Evolutionary conservation across 2,113 vertebrate species (phyloP), one percentile per base, ranked within the genome.

Genomic region (Brachyhypopomus gauderio): DNA sequence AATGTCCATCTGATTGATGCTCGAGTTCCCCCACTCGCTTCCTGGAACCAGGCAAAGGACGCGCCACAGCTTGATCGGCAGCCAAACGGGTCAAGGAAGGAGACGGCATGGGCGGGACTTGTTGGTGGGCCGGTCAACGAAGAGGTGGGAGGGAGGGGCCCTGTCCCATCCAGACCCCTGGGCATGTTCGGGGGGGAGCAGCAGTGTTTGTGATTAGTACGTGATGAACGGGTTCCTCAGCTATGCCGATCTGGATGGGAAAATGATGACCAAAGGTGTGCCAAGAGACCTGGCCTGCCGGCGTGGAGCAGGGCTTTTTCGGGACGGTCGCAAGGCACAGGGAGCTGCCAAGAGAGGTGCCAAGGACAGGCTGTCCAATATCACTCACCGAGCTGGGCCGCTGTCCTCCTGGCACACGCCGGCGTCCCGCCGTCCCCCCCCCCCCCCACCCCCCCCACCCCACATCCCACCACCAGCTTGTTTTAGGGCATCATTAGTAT

Each of bases 271-370:
- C 69, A 82, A 86, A 67, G 70, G 75, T 83, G 82, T 91, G 92
- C 93, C 92, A 93, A 92, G 85, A 85, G 89, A 90, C 89, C 12
- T 76, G 71, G 85, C 87, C 86, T 87, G 85, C 84, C 91, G 91
- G 91, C 85, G 85, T 90, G 90, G 92, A 89, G 82, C 88, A 91
- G 91, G 88, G 89, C 90, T 91, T 90, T 52, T 52, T 52, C 45
- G 59, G 91, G 90, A 89, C 87, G 87, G 86, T 89, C 84, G 87
- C 89, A 88, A 91, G 88, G 83, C 3, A 77, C 82, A 78, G 87
- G 85, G 83, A 52, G 30, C 86, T 91, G 90, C 91, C 92, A 92
- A 91, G 89, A 89, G 74, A 90, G 86, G 85, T 92, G 90, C 90
- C 91, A 93, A 93, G 92, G 92, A 93, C 41, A n/a, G 71, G 79